Evolutionary conservation across 1,140 invertebrate genomes (phyloP), one percentile per base, ranked within the genome.

Genomic region (Elymnias hypermnestra): DNA sequence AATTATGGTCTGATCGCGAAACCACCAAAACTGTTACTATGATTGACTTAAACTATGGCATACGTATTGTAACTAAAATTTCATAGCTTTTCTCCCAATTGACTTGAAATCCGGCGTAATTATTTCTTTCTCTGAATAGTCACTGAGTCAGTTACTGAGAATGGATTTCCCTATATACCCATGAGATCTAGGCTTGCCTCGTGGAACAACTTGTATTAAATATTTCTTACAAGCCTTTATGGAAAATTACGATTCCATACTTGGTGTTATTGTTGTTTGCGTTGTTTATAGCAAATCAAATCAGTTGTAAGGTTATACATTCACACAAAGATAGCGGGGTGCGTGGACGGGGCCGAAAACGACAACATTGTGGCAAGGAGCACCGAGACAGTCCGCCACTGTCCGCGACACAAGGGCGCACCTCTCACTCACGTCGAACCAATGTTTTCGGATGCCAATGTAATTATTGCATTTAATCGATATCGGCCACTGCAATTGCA

Each of bases 401-500:
- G 41, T 29, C 38, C 23, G 17, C 44, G 41, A 31, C 42, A 63
- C 78, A 81, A 83, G 79, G 79, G 79, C 76, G 69, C 63, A 36
- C 76, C 79, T 83, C 79, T 83, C 76, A 83, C 79, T 72, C 63
- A 63, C 63, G 63, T 66, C 63, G 66, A 58, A 60, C 58, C 45
- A 68, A 57, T 68, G 54, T 66, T 78, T 75, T 79, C 62, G 63
- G 71, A 78, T 75, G 56, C 64, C 64, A 53, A 69, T 65, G 49
- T 69, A 72, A 70, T 73, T 70, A 71, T 65, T 60, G 42, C 49
- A 72, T 40, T 62, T 64, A 77, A 76, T 69, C 63, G 67, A 67
- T 62, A 71, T 56, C 53, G 40, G 45, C 48, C 43, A 52, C 45
- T 51, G 39, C 36, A 53, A 59, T 51, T 53, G 41, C 45, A 57